These are phyloP conservation scores for Ctenochaetus hawaiiensis DNA, from an alignment of 2,797 vertebrate species.

Conservation along the genomic window DNA sequence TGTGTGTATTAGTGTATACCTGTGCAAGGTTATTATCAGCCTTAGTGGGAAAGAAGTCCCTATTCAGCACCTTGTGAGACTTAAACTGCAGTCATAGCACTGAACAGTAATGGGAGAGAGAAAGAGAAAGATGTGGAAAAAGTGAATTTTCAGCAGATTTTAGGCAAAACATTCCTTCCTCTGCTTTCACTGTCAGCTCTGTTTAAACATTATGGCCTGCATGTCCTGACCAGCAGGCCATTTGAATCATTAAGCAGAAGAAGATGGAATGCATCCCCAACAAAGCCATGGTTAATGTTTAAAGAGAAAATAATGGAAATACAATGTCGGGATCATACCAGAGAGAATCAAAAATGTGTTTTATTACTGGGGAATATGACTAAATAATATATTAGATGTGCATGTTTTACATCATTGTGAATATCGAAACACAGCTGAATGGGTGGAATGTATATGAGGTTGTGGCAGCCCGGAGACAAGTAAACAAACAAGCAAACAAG, in stretches of 20 bases:
- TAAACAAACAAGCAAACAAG: constrained; percentile 81
- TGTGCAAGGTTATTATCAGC: constrained; percentile 62
- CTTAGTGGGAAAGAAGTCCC: constrained; percentile 66
- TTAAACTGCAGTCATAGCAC: constrained; percentile 82
- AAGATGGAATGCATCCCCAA: constrained; percentile 82
- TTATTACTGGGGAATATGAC: constrained; percentile 83
- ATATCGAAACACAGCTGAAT: constrained; percentile 90
- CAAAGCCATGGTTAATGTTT: constrained; percentile 95
- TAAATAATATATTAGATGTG: constrained; percentile 94
- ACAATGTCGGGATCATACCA: constrained; percentile 87
- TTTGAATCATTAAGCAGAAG: constrained; percentile 84
- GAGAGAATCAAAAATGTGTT: constrained; percentile 85
- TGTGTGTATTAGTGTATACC: constrained; percentile 16
- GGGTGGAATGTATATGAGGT: constrained; percentile 78
- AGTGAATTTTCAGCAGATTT: constrained; percentile 87
- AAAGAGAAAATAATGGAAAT: constrained; percentile 97
- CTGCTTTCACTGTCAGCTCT: constrained; percentile 79
- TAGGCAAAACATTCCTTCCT: constrained; percentile 75
- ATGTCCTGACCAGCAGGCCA: constrained; percentile 79
- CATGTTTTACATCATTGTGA: constrained; percentile 90
- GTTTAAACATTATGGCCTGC: constrained; percentile 74
- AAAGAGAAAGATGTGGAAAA: constrained; percentile 58
- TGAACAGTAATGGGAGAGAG: constrained; percentile 73
- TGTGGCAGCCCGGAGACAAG: constrained; percentile 66
- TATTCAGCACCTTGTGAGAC: constrained; percentile 78